Conservation (phyloP, 1,140 invertebrate genomes). For the Anagrus nilaparvatae region DNA sequence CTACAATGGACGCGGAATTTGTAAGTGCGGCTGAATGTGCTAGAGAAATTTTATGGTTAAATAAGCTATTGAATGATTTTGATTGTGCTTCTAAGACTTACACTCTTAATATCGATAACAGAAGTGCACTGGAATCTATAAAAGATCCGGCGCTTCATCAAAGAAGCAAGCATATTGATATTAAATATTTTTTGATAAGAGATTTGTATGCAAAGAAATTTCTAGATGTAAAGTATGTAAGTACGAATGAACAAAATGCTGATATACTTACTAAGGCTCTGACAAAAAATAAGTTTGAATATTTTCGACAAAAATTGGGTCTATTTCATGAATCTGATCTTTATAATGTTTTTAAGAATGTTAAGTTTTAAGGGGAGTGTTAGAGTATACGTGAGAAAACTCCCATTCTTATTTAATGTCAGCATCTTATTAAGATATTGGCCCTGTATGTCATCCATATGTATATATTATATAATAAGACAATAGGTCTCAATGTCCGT, state of each 20-base stretch:
- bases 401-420: too few relatives aligned
- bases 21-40: not conserved
- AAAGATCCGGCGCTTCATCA: slow-evolving; percentile 15
- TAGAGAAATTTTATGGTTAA: slow-evolving; percentile 15
- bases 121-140: slow-evolving; percentile 10
- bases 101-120: slow-evolving; percentile 21
- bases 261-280: slow-evolving; percentile 22
- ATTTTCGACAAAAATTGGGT: too few relatives aligned
- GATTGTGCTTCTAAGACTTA: slow-evolving; percentile 14
- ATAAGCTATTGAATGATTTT: slow-evolving; percentile 18
- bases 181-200: slow-evolving; percentile 17
- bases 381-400: too few relatives aligned
- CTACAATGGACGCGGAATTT: not conserved
- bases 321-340: too few relatives aligned
- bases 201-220: slow-evolving; percentile 11
- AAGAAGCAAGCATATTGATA: slow-evolving; percentile 20
- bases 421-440: too few relatives aligned
- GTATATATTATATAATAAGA: too few relatives aligned
- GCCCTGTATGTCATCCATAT: too few relatives aligned
- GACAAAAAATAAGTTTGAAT: slow-evolving; percentile 3
- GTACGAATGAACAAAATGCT: slow-evolving; percentile 15
- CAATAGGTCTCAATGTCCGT: too few relatives aligned
- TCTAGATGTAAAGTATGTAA: slow-evolving; percentile 14
- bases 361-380: slow-evolving; percentile 9
- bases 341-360: slow-evolving; percentile 2